phyloP scores from a whole-genome alignment of 2,113 vertebrate genomes.

The Garra rufa region DNA sequence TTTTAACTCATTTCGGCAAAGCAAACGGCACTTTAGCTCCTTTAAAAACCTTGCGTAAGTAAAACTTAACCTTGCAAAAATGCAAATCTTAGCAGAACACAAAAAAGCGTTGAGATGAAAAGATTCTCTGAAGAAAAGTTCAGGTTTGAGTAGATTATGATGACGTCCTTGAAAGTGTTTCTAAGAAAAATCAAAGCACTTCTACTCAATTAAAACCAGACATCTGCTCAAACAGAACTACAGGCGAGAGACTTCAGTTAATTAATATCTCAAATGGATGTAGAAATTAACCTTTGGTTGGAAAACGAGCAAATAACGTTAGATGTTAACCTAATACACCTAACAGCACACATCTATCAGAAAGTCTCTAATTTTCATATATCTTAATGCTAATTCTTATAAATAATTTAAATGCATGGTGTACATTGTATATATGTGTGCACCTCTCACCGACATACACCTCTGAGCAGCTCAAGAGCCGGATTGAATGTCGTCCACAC shows the following conservation, averaged over 20 bases:
- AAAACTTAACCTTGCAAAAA: background rate
- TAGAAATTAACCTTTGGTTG: background rate
- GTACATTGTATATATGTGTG: background rate
- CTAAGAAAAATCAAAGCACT: background rate
- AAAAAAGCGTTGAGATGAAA: background rate
- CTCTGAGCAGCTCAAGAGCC: background rate
- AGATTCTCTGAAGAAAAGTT: background rate
- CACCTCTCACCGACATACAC: background rate
- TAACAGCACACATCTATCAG: background rate
- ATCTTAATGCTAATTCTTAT: background rate
- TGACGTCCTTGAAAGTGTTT: slow-evolving; percentile 28
- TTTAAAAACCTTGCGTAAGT: background rate
- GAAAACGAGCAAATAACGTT: background rate
- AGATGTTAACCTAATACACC: background rate
- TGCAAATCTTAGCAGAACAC: background rate
- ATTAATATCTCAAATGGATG: background rate
- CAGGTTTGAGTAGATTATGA: background rate
- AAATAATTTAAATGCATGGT: background rate
- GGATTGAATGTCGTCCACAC: background rate
- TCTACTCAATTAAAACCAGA: background rate
- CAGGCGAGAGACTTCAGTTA: too few species aligned
- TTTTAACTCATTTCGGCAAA: background rate
- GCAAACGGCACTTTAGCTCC: background rate
- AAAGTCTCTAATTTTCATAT: background rate
- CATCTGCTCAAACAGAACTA: background rate